phyloP scores from a whole-genome alignment of 2,797 vertebrate species.

The Crocidura indochinensis region DNA sequence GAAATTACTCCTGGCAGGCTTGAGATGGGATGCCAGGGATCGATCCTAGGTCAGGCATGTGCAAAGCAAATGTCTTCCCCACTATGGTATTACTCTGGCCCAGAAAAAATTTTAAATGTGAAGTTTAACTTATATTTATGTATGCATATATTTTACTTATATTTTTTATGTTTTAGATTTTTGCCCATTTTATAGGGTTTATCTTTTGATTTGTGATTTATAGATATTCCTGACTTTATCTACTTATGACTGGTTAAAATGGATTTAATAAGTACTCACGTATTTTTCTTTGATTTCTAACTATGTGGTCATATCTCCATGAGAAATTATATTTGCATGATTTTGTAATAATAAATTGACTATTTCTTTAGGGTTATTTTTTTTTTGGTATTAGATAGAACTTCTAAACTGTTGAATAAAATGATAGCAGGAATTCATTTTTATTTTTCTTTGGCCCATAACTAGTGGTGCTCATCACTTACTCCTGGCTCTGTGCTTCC shows the following conservation, averaged over 20 bases:
- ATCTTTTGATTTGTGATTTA: constrained; percentile 58
- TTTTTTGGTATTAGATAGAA: constrained; percentile 32
- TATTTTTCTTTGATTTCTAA: constrained; percentile 48
- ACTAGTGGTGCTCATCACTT: too few relatives aligned
- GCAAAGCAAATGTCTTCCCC: too few relatives aligned
- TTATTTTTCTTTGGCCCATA: too few relatives aligned
- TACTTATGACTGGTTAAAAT: constrained; percentile 31
- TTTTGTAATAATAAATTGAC: constrained; percentile 2
- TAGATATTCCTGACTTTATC: constrained; percentile 50
- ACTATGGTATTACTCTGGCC: too few relatives aligned
- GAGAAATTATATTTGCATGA: background rate
- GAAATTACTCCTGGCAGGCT: too few relatives aligned
- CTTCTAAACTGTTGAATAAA: constrained; percentile 16
- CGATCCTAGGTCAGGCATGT: too few relatives aligned
- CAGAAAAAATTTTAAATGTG: too few relatives aligned
- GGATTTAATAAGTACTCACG: background rate
- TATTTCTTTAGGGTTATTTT: background rate
- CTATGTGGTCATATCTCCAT: constrained; percentile 5
- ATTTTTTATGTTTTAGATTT: constrained; percentile 21
- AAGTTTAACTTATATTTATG: too few relatives aligned
- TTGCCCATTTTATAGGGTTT: constrained; percentile 19
- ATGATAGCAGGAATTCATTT: background rate
- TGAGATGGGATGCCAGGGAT: too few relatives aligned
- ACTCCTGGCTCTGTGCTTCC: too few relatives aligned
- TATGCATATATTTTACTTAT: constrained; percentile 5